Evolutionary conservation across 2,113 vertebrate species (phyloP).

Genomic region (Podarcis cretensis): DNA sequence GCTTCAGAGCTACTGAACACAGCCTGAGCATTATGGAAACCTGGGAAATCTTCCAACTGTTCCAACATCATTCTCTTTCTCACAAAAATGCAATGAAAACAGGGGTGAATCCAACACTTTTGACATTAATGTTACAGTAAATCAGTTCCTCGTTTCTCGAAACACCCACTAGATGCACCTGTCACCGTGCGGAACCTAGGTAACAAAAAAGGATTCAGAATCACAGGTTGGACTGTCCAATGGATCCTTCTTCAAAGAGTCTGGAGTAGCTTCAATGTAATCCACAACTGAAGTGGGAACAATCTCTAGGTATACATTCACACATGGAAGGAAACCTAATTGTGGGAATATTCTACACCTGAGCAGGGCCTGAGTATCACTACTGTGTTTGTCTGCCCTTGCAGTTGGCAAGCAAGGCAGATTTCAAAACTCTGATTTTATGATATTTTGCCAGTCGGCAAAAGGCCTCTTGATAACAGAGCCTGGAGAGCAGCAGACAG

Average conservation of each 20-base stretch:
- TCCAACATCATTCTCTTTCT: background rate
- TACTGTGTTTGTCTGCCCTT: background rate
- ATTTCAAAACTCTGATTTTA: background rate
- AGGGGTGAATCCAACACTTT: background rate
- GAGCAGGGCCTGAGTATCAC: background rate
- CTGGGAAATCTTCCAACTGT: background rate
- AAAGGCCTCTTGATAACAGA: background rate
- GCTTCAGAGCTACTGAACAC: background rate
- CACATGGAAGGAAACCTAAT: background rate
- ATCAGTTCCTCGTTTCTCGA: too few relatives aligned
- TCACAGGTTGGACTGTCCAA: too few relatives aligned
- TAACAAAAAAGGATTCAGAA: background rate
- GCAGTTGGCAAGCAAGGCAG: rapidly evolving
- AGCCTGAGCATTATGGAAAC: rapidly evolving
- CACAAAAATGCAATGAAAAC: background rate
- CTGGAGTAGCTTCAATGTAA: background rate
- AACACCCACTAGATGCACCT: background rate
- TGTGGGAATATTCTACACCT: background rate
- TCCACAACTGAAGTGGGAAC: background rate
- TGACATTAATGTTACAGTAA: background rate
- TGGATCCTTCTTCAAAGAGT: background rate
- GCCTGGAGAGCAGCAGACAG: slow-evolving; percentile 12
- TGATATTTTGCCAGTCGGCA: background rate
- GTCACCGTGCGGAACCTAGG: background rate
- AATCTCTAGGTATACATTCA: background rate